Evolutionary conservation across 2,113 vertebrate genomes (phyloP).

Genomic region (Bolborhynchus lineola): DNA sequence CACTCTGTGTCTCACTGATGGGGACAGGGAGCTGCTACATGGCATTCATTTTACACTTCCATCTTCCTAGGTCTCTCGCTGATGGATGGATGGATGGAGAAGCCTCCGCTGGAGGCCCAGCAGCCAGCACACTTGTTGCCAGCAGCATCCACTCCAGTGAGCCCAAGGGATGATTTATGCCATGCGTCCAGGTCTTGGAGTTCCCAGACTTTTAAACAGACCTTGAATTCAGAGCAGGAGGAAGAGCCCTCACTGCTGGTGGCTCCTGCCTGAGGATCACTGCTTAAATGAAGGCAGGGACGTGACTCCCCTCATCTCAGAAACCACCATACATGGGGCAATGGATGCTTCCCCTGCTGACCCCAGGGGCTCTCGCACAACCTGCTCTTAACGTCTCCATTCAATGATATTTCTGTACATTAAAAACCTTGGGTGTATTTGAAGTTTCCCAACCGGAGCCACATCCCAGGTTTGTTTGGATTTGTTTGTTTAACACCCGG

Average conservation of each 20-base stretch:
- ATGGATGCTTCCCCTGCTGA: not conserved
- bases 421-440: not conserved
- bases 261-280: not conserved
- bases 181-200: fast-evolving
- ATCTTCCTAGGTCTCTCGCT: not conserved
- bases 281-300: not conserved
- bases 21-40: not conserved
- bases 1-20: fast-evolving
- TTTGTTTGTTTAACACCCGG: not conserved
- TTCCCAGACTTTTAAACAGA: not conserved
- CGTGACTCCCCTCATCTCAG: not conserved
- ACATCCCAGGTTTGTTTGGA: not conserved
- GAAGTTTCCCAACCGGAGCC: not conserved
- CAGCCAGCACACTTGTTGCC: not conserved
- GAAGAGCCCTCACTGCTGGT: not conserved
- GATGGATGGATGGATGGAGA: not conserved
- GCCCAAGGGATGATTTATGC: not conserved
- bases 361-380: not conserved
- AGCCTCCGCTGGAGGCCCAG: not conserved
- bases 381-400: fast-evolving
- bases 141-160: not conserved
- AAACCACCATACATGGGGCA: not conserved
- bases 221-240: not conserved
- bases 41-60: not conserved
- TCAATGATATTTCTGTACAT: not conserved